Percentiles rank a stretch among this genome's conserved stretches.
Evolutionary conservation across 2,113 vertebrate species (phyloP).

Genomic region (Colistium nudipinnis): DNA sequence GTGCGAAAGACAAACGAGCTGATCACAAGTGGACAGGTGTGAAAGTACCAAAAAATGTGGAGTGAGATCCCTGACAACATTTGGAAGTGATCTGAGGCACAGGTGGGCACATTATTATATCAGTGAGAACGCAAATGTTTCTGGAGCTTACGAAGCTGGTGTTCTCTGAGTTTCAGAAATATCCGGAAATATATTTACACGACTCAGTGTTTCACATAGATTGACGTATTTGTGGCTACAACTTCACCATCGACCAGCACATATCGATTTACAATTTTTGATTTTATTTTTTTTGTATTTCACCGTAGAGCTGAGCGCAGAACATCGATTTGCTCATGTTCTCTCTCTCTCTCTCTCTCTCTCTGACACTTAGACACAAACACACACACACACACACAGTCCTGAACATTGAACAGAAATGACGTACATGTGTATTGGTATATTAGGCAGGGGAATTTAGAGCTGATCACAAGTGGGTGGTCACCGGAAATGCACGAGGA

Average conservation of each 20-base stretch:
- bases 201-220: no score
- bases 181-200: no score
- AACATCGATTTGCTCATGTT: not conserved
- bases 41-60: not conserved
- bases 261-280: no score
- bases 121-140: no score
- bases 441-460: not conserved
- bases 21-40: not conserved
- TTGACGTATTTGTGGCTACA: not conserved
- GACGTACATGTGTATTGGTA: not conserved
- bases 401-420: not conserved
- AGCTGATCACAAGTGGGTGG: not conserved
- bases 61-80: not conserved
- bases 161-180: no score
- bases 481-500: not conserved
- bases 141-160: no score
- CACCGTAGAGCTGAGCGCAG: no score
- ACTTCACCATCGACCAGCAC: no score
- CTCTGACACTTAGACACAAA: not conserved
- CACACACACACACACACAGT: no score
- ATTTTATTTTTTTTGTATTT: no score
- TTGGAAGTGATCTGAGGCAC: not conserved
- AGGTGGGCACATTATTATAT: not conserved
- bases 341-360: not conserved
- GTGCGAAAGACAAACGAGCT: not conserved